Evolutionary conservation across 1,140 invertebrate genomes (phyloP).

Genomic region (Ylistrum balloti): DNA sequence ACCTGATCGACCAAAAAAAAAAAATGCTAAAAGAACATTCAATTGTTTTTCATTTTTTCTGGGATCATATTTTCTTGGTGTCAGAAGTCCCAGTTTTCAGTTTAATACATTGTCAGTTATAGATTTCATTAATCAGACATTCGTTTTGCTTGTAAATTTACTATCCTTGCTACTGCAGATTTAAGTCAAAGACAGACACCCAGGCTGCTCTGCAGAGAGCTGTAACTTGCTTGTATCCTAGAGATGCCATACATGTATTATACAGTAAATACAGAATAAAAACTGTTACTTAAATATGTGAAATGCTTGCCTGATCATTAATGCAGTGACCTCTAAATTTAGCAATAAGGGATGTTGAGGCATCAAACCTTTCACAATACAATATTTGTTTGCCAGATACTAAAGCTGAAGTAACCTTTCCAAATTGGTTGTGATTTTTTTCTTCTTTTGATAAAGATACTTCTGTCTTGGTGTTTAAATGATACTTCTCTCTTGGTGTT

Average conservation of each 20-base stretch:
- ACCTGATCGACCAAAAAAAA: no score
- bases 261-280: constrained; percentile 7
- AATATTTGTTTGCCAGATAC: neutral
- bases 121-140: neutral
- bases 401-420: neutral
- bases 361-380: no score
- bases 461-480: neutral
- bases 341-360: neutral
- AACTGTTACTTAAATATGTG: neutral
- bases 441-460: neutral
- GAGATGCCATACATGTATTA: neutral
- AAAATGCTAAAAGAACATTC: no score
- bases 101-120: neutral
- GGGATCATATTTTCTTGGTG: no score
- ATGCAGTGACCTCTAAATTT: neutral
- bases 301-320: neutral
- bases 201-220: neutral
- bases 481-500: neutral
- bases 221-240: neutral
- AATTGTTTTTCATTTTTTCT: no score
- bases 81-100: no score
- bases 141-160: neutral
- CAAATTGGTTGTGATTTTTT: neutral
- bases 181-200: neutral
- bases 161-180: neutral